Evolutionary conservation across 2,113 vertebrate genomes (phyloP).

Genomic region (Gnathonemus echidnorhynchus): DNA sequence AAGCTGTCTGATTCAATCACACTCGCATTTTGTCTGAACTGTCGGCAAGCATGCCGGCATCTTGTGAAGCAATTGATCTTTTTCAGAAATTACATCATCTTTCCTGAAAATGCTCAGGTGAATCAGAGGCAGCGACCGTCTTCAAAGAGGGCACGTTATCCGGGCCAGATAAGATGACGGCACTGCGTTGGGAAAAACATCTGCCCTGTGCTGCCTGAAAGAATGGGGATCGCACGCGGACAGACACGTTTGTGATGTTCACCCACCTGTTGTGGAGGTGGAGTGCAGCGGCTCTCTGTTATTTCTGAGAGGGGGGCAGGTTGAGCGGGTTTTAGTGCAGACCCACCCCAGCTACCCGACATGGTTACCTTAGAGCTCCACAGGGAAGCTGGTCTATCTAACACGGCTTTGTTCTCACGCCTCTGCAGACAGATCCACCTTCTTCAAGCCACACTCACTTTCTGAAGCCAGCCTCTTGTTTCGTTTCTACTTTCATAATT

Average conservation of each 20-base stretch:
- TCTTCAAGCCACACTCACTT: background rate
- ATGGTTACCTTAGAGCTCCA: background rate
- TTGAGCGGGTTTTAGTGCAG: background rate
- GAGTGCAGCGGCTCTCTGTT: background rate
- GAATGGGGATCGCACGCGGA: background rate
- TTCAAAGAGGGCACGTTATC: background rate
- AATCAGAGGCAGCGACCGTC: background rate
- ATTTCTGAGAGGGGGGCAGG: background rate
- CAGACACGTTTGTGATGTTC: background rate
- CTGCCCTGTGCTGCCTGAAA: background rate
- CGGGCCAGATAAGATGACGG: background rate
- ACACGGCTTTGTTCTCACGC: background rate
- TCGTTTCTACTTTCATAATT: background rate
- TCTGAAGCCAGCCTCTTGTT: background rate
- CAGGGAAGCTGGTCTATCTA: background rate
- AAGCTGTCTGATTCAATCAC: background rate
- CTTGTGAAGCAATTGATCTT: background rate
- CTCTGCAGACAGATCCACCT: background rate
- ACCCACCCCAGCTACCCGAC: background rate
- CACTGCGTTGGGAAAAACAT: background rate
- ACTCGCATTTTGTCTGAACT: background rate
- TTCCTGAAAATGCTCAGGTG: background rate
- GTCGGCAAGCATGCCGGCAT: background rate
- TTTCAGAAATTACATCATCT: background rate
- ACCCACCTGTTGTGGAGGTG: background rate